These are phyloP conservation scores for Griposia aprilina DNA, from an alignment of 2,888 invertebrate species.

Conservation along the genomic window DNA sequence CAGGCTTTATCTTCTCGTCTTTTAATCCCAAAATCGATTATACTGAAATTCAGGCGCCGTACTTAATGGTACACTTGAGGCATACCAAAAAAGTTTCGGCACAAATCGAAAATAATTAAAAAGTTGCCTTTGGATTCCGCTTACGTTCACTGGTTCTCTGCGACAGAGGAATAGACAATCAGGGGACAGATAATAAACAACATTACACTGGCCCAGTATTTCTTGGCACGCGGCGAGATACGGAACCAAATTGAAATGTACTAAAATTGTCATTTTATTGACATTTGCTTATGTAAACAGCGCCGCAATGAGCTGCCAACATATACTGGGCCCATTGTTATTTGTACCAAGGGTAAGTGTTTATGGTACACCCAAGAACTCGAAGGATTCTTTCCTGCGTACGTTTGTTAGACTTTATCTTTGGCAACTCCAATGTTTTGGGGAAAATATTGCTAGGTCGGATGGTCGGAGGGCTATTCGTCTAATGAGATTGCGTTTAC, in stretches of 20 bases:
- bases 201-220: slow-evolving; percentile 27
- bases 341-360: slow-evolving; percentile 45
- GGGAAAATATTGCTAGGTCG: slow-evolving; percentile 59
- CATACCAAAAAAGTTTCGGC: slow-evolving; percentile 68
- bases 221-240: slow-evolving; percentile 27
- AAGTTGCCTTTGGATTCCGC: slow-evolving; percentile 72
- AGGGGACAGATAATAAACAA: slow-evolving; percentile 66
- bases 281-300: slow-evolving; percentile 24
- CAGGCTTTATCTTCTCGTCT: slow-evolving; percentile 24
- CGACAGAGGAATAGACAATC: slow-evolving; percentile 69
- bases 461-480: slow-evolving; percentile 55
- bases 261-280: slow-evolving; percentile 46
- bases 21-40: slow-evolving; percentile 67
- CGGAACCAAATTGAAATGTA: slow-evolving; percentile 35
- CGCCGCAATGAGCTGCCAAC: slow-evolving; percentile 20
- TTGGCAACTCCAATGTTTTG: slow-evolving; percentile 50
- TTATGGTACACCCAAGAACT: slow-evolving; percentile 51
- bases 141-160: slow-evolving; percentile 55
- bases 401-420: slow-evolving; percentile 61
- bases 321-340: slow-evolving; percentile 21
- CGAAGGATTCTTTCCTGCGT: slow-evolving; percentile 49
- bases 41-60: slow-evolving; percentile 63
- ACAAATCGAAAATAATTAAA: slow-evolving; percentile 78
- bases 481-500: slow-evolving; percentile 61
- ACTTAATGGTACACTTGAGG: slow-evolving; percentile 68